Conservation (phyloP, 2,888 invertebrate genomes). For the Rhamnusium bicolor region DNA sequence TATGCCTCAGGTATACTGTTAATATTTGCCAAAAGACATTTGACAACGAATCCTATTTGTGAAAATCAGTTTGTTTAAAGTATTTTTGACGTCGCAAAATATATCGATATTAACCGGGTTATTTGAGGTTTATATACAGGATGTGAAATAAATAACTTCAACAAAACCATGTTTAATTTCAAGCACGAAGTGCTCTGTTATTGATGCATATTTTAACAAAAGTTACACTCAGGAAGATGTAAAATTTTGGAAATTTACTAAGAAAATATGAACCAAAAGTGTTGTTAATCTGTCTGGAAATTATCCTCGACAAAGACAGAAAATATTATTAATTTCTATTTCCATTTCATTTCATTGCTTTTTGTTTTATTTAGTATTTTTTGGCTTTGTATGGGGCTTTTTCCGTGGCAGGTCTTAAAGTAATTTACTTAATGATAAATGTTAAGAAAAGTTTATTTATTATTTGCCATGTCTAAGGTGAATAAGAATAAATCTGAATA, state of each 20-base stretch:
- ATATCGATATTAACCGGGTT: neutral
- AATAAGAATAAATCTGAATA: neutral
- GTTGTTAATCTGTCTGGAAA: slow-evolving; percentile 2
- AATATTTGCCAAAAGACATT: neutral
- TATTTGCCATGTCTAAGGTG: neutral
- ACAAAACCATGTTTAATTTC: neutral
- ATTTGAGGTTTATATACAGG: neutral
- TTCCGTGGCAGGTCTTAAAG: slow-evolving; percentile 3
- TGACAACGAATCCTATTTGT: neutral
- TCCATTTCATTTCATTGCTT: neutral
- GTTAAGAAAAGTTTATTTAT: neutral
- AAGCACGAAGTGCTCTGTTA: slow-evolving; percentile 11
- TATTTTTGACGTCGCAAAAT: too few species aligned
- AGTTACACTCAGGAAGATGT: slow-evolving; percentile 10
- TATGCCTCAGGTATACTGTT: neutral
- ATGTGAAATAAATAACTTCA: neutral
- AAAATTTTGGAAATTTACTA: neutral
- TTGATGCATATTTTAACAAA: neutral
- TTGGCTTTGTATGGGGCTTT: slow-evolving; percentile 4
- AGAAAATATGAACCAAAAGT: neutral
- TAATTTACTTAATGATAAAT: slow-evolving; percentile 12
- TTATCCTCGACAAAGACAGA: slow-evolving; percentile 7
- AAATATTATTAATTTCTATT: neutral
- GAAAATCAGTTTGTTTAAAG: neutral
- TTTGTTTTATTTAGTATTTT: neutral